Evolutionary conservation across 2,888 invertebrate species (phyloP).

Genomic region (Caenorhabditis zanzibari): DNA sequence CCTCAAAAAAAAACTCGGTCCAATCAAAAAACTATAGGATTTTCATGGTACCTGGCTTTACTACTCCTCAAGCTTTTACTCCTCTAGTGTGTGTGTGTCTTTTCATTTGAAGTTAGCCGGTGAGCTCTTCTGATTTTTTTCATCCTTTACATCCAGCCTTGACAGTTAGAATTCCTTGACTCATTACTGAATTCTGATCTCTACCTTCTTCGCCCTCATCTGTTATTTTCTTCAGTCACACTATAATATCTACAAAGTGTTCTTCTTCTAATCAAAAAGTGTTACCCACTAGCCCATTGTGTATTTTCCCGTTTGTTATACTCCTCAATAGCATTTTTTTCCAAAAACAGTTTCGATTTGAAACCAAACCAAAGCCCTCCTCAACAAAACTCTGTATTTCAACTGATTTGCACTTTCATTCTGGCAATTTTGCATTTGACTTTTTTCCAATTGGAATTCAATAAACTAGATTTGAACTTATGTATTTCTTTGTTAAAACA

Average conservation of each 20-base stretch:
- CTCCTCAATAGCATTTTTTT: not conserved
- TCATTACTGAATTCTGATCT: slow-evolving; percentile 57
- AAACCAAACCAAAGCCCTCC: slow-evolving; percentile 14
- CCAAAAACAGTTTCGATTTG: not conserved
- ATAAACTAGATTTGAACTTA: slow-evolving; percentile 25
- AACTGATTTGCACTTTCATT: slow-evolving; percentile 47
- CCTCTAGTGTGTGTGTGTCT: slow-evolving; percentile 46
- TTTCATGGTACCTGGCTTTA: slow-evolving; percentile 59
- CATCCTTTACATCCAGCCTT: slow-evolving; percentile 23
- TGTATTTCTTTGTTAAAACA: not conserved
- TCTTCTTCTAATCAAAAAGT: too few relatives aligned
- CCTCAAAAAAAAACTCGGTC: not conserved
- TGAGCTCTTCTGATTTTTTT: slow-evolving; percentile 49
- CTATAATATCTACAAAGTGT: not conserved
- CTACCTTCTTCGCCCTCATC: slow-evolving; percentile 3
- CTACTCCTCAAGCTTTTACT: slow-evolving; percentile 34
- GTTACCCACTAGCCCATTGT: not conserved
- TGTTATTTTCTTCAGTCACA: not conserved
- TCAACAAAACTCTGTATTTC: slow-evolving; percentile 44
- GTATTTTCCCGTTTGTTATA: not conserved
- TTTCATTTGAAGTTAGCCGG: slow-evolving; percentile 62
- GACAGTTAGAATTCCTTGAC: slow-evolving; percentile 66
- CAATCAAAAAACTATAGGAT: slow-evolving; percentile 34
- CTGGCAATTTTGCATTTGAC: slow-evolving; percentile 24
- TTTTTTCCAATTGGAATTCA: slow-evolving; percentile 24